Evolutionary conservation across 1,140 invertebrate species (phyloP).

Genomic region (Tribolium castaneum): DNA sequence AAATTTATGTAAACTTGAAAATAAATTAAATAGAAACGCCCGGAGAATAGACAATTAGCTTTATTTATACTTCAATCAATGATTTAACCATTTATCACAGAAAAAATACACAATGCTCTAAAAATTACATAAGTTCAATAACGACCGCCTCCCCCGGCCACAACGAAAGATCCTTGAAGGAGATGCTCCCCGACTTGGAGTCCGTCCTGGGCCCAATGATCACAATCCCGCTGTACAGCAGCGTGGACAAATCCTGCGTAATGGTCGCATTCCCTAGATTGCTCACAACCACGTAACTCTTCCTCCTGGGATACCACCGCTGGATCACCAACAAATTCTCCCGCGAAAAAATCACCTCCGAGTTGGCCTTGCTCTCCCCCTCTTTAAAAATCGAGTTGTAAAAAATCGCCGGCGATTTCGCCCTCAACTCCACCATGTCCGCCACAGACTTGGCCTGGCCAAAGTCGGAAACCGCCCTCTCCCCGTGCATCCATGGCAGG

Average conservation of each 20-base stretch:
- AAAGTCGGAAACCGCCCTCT: conserved; percentile 62
- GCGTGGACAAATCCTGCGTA: conserved; percentile 75
- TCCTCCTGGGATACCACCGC: conserved; percentile 79
- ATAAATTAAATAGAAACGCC: too few species aligned
- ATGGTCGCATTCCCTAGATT: conserved; percentile 73
- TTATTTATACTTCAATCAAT: background rate
- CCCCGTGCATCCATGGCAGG: conserved; percentile 72
- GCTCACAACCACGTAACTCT: conserved; percentile 77
- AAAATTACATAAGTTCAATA: conserved; percentile 40
- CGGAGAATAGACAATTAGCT: too few species aligned
- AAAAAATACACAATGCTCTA: background rate
- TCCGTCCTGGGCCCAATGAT: conserved; percentile 71
- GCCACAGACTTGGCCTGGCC: conserved; percentile 66
- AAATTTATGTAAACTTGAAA: background rate
- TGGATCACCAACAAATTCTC: conserved; percentile 78
- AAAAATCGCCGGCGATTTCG: conserved; percentile 75
- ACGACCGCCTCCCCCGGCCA: conserved; percentile 63
- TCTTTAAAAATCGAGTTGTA: conserved; percentile 75
- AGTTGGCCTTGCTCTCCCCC: conserved; percentile 71
- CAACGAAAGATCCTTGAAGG: conserved; percentile 72
- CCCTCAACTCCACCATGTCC: conserved; percentile 69
- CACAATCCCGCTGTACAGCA: conserved; percentile 81
- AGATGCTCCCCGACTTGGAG: conserved; percentile 71
- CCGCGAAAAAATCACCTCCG: conserved; percentile 71
- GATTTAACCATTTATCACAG: conserved; percentile 50